Conservation (phyloP, 2,113 vertebrate genomes). For the human region GRCh38 chr5:139835001-139835500, state of each 20-base stretch:
- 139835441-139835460: neutral
- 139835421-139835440: neutral
- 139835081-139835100: neutral
- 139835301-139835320: neutral
- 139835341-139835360: conserved; percentile 81
- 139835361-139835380: conserved; percentile 91
- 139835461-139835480: neutral
- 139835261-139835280: neutral
- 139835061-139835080: too few relatives aligned
- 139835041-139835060: neutral
- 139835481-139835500: neutral
- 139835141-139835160: neutral
- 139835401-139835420: neutral
- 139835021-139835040: neutral
- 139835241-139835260: neutral
- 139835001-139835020: neutral
- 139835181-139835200: neutral
- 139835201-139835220: neutral
- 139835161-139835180: neutral
- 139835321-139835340: conserved; percentile 91
- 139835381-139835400: conserved; percentile 86
- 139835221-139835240: neutral
- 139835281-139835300: conserved; percentile 58
- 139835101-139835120: neutral
- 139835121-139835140: neutral